Base-by-base conservation (phyloP, 2,888 invertebrate genomes). In the Paralinhomoeus sp. region DNA sequence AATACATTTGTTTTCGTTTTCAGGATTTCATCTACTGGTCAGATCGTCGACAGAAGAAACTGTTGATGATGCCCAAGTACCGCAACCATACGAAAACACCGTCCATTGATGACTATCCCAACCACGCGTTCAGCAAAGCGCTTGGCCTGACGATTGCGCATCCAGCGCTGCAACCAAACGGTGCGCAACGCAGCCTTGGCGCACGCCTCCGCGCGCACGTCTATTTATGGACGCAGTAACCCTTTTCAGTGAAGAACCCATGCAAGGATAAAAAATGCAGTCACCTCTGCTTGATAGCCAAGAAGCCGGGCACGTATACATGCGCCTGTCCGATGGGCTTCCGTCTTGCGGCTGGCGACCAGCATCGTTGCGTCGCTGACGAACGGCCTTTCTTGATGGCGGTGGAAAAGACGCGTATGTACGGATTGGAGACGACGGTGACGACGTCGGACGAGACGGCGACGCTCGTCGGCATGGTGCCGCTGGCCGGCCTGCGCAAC, bases 61-160 rank as follows among this genome's bases (percentile, higher is more conserved):
- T 48, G 9, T 53, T 55, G 38, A 53, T 61, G 38, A 58, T 60
- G 43, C 53, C 61, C 15, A 61, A 61, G 45, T 61, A 54, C 44
- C 55, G 57, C 20, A 61, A 61, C 43, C 60, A 60, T 33, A 12
- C n/a, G 3, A 18, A 3, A 7, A 12, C 35, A 7, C 35, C 17
- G n/a, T 9, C 27, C 5, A 27, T 27, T 12, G 27, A 47, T 9
- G 51, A 56, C 18, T 60, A 60, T 41, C 57, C 57, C 0, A 84
- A 83, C 0, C 87, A 89, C 63, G 68, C 87, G 45, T 85, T 91
- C 51, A 82, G 83, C 2, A 85, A 89, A 64, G 91, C 91, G 0
- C 70, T 91, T 3, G 87, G 87, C 12, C 82, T 97, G 49, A 84
- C 84, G 57, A 85, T 89, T 0, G 82, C 85, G 54, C 93, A 93